Evolutionary conservation across 2,888 invertebrate genomes (phyloP).

Genomic region (Drosophila paramelanica): DNA sequence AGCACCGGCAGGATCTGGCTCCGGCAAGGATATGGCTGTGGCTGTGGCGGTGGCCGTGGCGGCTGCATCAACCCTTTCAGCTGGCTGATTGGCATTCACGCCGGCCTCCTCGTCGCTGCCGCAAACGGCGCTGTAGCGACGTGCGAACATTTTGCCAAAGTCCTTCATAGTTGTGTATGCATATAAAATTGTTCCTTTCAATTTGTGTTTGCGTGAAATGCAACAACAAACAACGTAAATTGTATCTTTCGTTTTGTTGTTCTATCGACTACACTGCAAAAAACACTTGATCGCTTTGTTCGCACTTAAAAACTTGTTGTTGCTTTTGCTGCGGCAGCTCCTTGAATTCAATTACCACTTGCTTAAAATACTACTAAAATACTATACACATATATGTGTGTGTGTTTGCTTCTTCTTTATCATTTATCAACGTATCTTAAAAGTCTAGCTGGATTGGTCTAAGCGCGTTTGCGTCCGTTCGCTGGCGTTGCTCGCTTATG

Average conservation of each 20-base stretch:
- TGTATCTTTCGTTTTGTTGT: background rate
- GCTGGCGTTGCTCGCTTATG: conserved; percentile 84
- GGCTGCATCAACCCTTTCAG: conserved; percentile 23
- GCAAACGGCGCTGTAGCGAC: conserved; percentile 87
- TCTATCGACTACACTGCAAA: background rate
- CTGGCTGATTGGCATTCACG: conserved; percentile 29
- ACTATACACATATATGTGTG: background rate
- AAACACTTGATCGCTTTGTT: conserved; percentile 10
- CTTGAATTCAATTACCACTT: conserved; percentile 43
- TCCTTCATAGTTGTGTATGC: conserved; percentile 87
- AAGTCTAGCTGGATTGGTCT: conserved; percentile 29
- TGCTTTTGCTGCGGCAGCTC: conserved; percentile 57
- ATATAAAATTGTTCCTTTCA: background rate
- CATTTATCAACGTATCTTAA: conserved; percentile 18
- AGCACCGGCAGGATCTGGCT: conserved; percentile 38
- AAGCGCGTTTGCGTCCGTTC: conserved; percentile 79
- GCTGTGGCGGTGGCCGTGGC: conserved; percentile 12
- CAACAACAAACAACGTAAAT: background rate
- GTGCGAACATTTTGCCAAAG: conserved; percentile 87
- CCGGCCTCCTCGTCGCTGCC: conserved; percentile 78
- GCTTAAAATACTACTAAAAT: conserved; percentile 13
- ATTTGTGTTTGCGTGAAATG: background rate
- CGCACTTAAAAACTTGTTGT: conserved; percentile 31
- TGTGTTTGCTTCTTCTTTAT: background rate
- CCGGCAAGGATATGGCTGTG: conserved; percentile 32